Evolutionary conservation across 2,113 vertebrate species (phyloP).

Genomic region (Alosa alosa): DNA sequence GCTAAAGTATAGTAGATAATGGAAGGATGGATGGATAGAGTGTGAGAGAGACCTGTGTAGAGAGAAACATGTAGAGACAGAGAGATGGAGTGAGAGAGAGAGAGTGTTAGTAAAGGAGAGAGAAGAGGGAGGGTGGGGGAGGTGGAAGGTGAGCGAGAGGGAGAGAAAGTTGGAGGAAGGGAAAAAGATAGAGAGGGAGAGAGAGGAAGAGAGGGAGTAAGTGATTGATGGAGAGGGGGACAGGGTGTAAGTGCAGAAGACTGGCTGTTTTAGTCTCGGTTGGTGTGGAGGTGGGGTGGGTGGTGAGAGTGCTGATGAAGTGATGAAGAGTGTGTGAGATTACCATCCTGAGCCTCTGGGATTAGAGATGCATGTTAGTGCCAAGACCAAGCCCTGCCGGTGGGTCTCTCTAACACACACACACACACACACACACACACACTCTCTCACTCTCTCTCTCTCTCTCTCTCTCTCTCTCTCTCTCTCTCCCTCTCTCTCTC

Average conservation of each 20-base stretch:
- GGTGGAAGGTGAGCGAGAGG: background rate
- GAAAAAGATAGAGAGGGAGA: background rate
- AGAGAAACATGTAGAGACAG: background rate
- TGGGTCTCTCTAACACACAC: background rate
- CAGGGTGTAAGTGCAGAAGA: background rate
- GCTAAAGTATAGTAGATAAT: background rate
- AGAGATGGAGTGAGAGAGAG: background rate
- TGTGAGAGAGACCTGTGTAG: background rate
- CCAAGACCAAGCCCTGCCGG: background rate
- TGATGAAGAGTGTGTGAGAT: background rate
- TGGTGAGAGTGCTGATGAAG: background rate
- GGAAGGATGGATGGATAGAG: too few relatives aligned
- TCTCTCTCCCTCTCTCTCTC: background rate
- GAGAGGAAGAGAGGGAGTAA: background rate
- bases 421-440: too few relatives aligned
- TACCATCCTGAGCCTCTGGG: background rate
- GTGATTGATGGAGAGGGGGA: background rate
- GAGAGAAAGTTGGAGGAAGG: background rate
- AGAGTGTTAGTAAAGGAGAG: background rate
- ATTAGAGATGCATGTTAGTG: background rate
- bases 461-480: background rate
- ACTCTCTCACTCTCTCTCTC: background rate
- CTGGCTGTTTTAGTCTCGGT: background rate
- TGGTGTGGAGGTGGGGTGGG: background rate
- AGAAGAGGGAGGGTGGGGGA: background rate